Base-by-base conservation (phyloP, 2,797 vertebrate genomes). In the Mastacembelus armatus region DNA sequence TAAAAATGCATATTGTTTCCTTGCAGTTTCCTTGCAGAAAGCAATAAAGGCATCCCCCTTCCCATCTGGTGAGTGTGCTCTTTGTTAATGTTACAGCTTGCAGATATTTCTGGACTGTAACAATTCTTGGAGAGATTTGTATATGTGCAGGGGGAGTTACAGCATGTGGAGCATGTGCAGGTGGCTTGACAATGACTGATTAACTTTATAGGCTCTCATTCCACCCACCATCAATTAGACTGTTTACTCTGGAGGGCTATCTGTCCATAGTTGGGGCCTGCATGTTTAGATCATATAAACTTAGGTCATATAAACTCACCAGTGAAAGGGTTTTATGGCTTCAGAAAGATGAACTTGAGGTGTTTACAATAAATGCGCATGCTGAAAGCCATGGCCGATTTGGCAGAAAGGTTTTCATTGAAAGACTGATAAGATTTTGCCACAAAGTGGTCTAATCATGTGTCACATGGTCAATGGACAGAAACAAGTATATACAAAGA, bases 161-260 rank as follows among this genome's bases (percentile, higher is more conserved):
- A 29, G 38, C 27, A 22, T 48, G 30, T 66, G 57, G 61, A 80
- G 36, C 18, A 22, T 14, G 21, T 50, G 69, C 76, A 82, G 77
- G 55, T 80, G 81, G 59, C 62, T 62, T 18, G 48, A 71, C 66
- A 71, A 10, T 51, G 57, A 71, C 51, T 19, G 51, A 77, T 42
- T 26, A 36, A 64, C 38, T 56, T 52, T 47, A 57, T 43, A 45
- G 52, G 24, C 30, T 64, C 29, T 69, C 49, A 61, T 74, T 62
- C 71, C 65, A 49, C 59, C 66, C 58, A 59, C 73, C 67, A 42
- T 58, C 43, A 32, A 18, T 77, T 60, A 45, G 12, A 43, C 45
- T 59, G 72, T 85, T 84, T 84, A 83, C 35, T 60, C 64, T 67
- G 38, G 66, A 27, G 42, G 57, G 49, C 50, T 40, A 24, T 72